Base-by-base conservation (phyloP, 2,888 invertebrate species). In the Neelides folsomi region DNA sequence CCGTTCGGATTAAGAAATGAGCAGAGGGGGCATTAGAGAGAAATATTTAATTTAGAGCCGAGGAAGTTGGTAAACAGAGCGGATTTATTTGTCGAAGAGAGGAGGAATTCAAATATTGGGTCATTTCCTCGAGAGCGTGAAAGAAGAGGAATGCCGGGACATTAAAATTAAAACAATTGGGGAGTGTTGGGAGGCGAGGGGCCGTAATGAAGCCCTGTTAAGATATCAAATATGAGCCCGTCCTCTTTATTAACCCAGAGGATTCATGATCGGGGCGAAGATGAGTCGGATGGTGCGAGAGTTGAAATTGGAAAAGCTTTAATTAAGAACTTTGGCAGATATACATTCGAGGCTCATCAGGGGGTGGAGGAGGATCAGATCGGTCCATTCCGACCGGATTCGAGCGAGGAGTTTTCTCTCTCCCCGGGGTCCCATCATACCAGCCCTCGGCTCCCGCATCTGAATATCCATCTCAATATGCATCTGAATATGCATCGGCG, bases 261-360 rank as follows among this genome's bases (percentile, higher is more conserved):
- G 27, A 27, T 27, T 27, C 27, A 50, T 43, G 50, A 49, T 35
- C 15, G 34, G 18, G 27, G 27, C 3, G 27, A 7, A 27, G 47
- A 16, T 38, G 34, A 47, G 47, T 46, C 45, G 38, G 45, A 51
- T 36, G 40, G 43, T 44, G 43, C 43, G 52, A 50, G 49, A 54
- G 46, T 52, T 55, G 58, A 62, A 58, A 58, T 62, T 58, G 57
- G 58, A 54, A 62, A 58, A 59, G 58, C 62, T 59, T 62, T 62
- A 62, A 62, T 62, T 62, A 62, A 62, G 59, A 62, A 59, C 58
- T 59, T 61, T 58, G 59, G 59, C 58, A 59, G 61, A 57, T 58
- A 58, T 56, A 57, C 58, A 58, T 59, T 59, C 59, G 55, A 55
- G 54, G 56, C 62, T 62, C 62, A 59, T 62, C 62, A 62, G 59